Evolutionary conservation across 2,113 vertebrate genomes (phyloP).

Genomic region (Lutjanus erythropterus): DNA sequence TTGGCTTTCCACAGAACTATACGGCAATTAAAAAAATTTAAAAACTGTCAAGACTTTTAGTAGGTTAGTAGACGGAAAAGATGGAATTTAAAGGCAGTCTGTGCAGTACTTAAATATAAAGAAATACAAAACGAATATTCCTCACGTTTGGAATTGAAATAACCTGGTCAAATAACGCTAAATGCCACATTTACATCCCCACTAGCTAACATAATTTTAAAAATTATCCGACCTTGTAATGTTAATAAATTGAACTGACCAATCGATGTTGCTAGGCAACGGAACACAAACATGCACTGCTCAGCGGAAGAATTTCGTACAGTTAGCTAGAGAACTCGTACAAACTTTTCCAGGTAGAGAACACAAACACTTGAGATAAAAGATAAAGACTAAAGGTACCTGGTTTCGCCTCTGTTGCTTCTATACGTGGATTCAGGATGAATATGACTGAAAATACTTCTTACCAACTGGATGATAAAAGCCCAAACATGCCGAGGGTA

Average conservation of each 20-base stretch:
- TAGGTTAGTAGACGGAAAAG: not conserved
- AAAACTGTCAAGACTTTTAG: no score
- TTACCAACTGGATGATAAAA: not conserved
- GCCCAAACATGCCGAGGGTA: slow-evolving; percentile 63
- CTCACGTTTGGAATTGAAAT: no score
- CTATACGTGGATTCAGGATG: slow-evolving; percentile 9
- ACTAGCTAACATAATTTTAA: not conserved
- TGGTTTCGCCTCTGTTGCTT: not conserved
- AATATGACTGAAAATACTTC: slow-evolving; percentile 21
- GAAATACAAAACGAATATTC: no score
- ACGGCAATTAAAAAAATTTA: not conserved
- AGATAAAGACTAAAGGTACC: not conserved
- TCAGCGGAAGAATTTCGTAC: not conserved
- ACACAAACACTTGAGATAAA: not conserved
- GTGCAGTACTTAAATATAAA: no score
- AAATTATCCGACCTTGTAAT: not conserved
- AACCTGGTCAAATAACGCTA: no score
- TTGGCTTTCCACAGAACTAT: not conserved
- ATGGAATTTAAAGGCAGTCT: no score
- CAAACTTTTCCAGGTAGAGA: not conserved
- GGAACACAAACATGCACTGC: slow-evolving; percentile 7
- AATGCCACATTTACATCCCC: not conserved
- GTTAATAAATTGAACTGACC: rapidly evolving
- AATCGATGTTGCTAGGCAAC: slow-evolving; percentile 70
- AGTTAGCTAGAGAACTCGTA: not conserved